A percentile compares a stretch with the other conserved stretches of the same genome.
Conservation (phyloP, 2,888 invertebrate species). For the Phragmatobia fuliginosa region DNA sequence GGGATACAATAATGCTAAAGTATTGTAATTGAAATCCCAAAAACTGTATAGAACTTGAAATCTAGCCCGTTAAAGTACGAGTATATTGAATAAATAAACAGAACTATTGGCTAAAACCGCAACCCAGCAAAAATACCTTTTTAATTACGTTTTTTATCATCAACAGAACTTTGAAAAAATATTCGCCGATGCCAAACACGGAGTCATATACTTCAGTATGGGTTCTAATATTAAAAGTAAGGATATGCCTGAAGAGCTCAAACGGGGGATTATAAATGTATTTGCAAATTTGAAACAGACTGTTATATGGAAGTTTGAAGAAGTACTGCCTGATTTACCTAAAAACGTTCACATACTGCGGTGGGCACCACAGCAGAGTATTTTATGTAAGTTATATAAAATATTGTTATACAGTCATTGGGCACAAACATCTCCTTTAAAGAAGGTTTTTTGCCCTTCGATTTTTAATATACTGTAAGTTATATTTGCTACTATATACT, state of each 20-base stretch:
- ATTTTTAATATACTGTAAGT: too few relatives aligned
- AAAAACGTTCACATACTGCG: constrained; percentile 60
- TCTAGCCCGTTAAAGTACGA: too few relatives aligned
- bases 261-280: constrained; percentile 59
- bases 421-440: too few relatives aligned
- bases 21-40: too few relatives aligned
- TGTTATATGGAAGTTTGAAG: constrained; percentile 73
- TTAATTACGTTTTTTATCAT: background rate
- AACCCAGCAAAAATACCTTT: too few relatives aligned
- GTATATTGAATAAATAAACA: too few relatives aligned
- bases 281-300: constrained; percentile 73
- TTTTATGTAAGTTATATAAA: constrained; percentile 56
- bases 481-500: too few relatives aligned
- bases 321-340: constrained; percentile 50
- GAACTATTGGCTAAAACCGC: background rate
- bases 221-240: constrained; percentile 72
- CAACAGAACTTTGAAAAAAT: constrained; percentile 65
- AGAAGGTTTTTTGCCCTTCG: too few relatives aligned
- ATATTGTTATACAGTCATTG: too few relatives aligned
- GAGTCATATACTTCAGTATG: constrained; percentile 79
- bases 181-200: constrained; percentile 68
- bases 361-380: constrained; percentile 69
- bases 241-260: constrained; percentile 61
- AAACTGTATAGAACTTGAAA: too few relatives aligned
- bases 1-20: background rate